Conservation (phyloP, 30 jellyfish, hydroid and myxozoan genomes). For the Haliclystus octoradiatus region DNA sequence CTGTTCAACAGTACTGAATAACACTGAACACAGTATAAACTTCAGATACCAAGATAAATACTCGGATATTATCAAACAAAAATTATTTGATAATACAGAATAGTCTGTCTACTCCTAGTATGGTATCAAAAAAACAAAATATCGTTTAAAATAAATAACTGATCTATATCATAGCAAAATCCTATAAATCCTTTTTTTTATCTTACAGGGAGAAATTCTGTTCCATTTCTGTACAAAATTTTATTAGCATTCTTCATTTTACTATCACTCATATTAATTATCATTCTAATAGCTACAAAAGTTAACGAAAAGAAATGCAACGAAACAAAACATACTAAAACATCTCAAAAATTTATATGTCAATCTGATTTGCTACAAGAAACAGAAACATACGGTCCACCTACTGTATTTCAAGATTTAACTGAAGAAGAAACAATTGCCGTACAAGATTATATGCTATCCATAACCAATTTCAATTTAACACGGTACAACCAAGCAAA, state of each 20-base stretch:
- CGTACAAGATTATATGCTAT: slow-evolving; percentile 9
- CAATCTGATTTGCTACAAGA: background rate
- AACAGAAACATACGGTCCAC: background rate
- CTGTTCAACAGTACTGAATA: no score
- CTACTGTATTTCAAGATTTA: slow-evolving; percentile 39
- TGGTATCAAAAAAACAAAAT: no score
- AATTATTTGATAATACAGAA: no score
- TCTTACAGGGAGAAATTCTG: background rate
- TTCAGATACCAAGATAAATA: no score
- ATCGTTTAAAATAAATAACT: no score
- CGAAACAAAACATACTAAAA: background rate
- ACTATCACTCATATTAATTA: background rate
- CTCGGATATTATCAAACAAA: no score
- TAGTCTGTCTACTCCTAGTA: no score
- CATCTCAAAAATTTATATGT: background rate
- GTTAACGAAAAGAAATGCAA: background rate
- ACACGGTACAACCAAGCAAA: slow-evolving; percentile 29
- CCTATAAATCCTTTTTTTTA: background rate
- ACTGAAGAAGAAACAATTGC: slow-evolving; percentile 24
- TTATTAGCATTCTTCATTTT: background rate
- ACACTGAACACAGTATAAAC: no score
- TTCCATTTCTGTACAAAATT: background rate
- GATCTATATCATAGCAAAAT: no score
- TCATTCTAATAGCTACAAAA: no score
- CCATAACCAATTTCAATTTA: slow-evolving; percentile 1